A percentile compares a stretch with the other conserved stretches of the same genome.
Conservation (phyloP, 2,113 vertebrate species). For the Albula goreensis region DNA sequence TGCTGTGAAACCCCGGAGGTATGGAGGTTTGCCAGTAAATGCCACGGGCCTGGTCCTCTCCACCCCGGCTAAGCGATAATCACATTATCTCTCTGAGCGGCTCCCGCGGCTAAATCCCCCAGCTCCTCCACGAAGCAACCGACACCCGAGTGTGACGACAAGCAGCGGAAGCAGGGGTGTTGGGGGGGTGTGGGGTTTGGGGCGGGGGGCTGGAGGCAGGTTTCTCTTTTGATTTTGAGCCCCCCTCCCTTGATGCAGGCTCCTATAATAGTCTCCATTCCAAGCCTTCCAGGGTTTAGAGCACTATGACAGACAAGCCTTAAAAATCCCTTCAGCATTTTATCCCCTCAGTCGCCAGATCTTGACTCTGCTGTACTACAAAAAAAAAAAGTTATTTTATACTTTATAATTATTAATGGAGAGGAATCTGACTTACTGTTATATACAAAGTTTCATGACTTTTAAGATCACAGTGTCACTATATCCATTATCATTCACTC, state of each 20-base stretch:
- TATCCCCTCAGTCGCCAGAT: background rate
- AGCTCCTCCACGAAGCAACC: constrained; percentile 2
- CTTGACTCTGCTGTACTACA: too few species aligned
- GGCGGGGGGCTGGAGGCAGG: too few species aligned
- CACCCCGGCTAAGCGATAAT: background rate
- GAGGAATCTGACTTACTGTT: too few species aligned
- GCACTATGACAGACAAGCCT: too few species aligned
- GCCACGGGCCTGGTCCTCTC: background rate
- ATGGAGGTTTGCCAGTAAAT: constrained; percentile 18
- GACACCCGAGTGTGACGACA: background rate
- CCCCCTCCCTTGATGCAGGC: constrained; percentile 8
- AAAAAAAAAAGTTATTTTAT: background rate
- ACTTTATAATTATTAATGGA: too few species aligned
- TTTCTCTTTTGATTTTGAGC: background rate
- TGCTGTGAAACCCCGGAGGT: background rate
- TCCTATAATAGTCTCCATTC: background rate
- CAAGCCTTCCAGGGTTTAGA: background rate
- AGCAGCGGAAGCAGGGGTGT: constrained; percentile 1
- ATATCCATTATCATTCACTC: too few species aligned
- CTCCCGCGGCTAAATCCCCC: background rate
- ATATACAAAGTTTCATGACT: too few species aligned
- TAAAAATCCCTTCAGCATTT: background rate
- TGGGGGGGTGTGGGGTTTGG: too few species aligned
- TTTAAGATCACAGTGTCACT: too few species aligned
- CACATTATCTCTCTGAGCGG: background rate